A percentile compares a stretch with the other conserved stretches of the same genome.
phyloP scores from a whole-genome alignment of 2,888 invertebrate genomes.

The Isoperla grammatica region DNA sequence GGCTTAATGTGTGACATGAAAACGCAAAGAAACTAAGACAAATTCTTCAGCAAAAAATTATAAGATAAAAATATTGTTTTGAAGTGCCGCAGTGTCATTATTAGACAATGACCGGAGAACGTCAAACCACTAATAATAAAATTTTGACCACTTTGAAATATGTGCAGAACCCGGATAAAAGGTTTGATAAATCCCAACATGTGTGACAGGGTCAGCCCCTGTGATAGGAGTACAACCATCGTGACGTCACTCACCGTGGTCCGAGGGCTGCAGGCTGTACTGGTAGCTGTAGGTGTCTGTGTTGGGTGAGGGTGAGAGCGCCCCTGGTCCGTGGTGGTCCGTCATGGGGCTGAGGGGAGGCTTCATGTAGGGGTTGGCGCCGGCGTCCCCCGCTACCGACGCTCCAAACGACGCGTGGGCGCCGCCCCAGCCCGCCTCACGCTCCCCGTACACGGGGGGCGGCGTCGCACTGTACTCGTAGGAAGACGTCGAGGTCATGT shows the following conservation, averaged over 20 bases:
- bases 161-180: no score
- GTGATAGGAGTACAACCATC: no score
- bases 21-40: no score
- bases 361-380: conserved; percentile 27
- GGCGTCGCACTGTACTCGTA: conserved; percentile 28
- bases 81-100: no score
- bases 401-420: conserved; percentile 13
- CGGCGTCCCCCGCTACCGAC: conserved; percentile 8
- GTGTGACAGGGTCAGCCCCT: no score
- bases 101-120: no score
- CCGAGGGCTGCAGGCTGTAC: conserved; percentile 40
- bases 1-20: no score
- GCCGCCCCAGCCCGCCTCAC: conserved; percentile 23
- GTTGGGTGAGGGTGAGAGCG: conserved; percentile 36
- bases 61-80: no score
- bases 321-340: conserved; percentile 38
- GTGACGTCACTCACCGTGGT: conserved; percentile 45
- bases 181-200: no score
- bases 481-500: conserved; percentile 26
- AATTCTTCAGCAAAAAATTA: no score
- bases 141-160: no score
- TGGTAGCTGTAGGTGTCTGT: conserved; percentile 40
- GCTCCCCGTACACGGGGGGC: conserved; percentile 13
- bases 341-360: conserved; percentile 43
- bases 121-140: no score